Evolutionary conservation across 2,797 vertebrate genomes (phyloP), one percentile per base, ranked within the genome.

Genomic region (Martes flavigula): DNA sequence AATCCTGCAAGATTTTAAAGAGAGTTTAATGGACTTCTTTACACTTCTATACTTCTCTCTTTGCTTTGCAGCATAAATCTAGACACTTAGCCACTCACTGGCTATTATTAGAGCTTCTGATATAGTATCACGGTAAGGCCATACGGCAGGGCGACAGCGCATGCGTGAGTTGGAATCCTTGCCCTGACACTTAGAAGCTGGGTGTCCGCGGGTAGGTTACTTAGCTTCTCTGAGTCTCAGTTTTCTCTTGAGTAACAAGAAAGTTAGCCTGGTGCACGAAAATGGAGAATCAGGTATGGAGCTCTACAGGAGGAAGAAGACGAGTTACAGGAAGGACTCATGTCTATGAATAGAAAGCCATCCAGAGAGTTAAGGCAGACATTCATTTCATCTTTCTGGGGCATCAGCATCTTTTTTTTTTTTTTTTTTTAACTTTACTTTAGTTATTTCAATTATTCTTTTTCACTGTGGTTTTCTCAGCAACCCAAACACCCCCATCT

Each of bases 1-100:
- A 66, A 38, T 81, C 72, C 84, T 3, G 38, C 81, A 92, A 35
- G 46, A 73, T 90, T 73, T 87, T 78, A n/a, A 96, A 66, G 11
- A 95, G 32, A 60, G 84, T 93, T 73, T 66, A 70, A 86, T 68
- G 68, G 48, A n/a, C 27, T 85, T 88, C 20, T 93, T 82, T 88
- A 58, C 3, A 83, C 21, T 4, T 94, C 86, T 62, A 17, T 64
- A 64, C 20, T 81, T 58, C 92, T 62, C 46, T 95, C 20, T 93
- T 95, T 87, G 75, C 77, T 88, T 91, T 85, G 10, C 51, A 70
- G 23, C 43, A 84, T 54, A 87, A 58, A 81, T 87, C 81, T 62
- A 43, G 60, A 84, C 64, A 32, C 12, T 70, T 73, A 72, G 51
- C 20, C 15, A 38, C 66, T 95, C 21, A 20, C 2, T 78, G 12